Evolutionary conservation across 2,888 invertebrate genomes (phyloP).

Genomic region (Campaea margaritaria): DNA sequence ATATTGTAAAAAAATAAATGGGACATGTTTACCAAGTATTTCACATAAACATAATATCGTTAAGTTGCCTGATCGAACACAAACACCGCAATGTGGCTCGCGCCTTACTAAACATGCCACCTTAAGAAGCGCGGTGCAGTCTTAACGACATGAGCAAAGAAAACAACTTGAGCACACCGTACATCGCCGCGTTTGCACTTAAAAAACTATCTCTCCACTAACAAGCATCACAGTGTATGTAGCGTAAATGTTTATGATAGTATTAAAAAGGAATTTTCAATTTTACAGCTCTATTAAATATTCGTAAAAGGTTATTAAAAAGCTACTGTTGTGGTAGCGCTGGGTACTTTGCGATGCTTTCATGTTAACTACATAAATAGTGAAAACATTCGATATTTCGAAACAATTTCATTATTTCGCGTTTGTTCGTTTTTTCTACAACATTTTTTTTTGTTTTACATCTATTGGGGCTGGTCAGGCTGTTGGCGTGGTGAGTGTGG

Average conservation of each 20-base stretch:
- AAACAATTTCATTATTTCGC: neutral
- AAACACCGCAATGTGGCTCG: slow-evolving; percentile 63
- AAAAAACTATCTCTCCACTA: slow-evolving; percentile 48
- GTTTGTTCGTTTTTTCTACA: slow-evolving; percentile 6
- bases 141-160: slow-evolving; percentile 57
- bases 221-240: slow-evolving; percentile 36
- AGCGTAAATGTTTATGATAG: slow-evolving; percentile 28
- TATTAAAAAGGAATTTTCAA: slow-evolving; percentile 19
- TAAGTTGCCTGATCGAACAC: slow-evolving; percentile 60
- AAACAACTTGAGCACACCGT: slow-evolving; percentile 47
- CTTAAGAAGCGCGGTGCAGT: slow-evolving; percentile 52
- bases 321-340: neutral
- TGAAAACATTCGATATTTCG: too few relatives aligned
- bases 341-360: neutral
- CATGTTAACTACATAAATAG: neutral
- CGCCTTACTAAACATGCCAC: slow-evolving; percentile 62
- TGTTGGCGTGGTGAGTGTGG: too few relatives aligned
- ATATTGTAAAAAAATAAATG: too few relatives aligned
- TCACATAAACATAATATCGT: slow-evolving; percentile 29
- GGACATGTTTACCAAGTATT: too few relatives aligned
- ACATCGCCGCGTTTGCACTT: slow-evolving; percentile 49
- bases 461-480: slow-evolving; percentile 18
- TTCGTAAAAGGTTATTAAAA: slow-evolving; percentile 21
- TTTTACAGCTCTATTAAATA: slow-evolving; percentile 25
- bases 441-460: too few relatives aligned